Evolutionary conservation across 2,888 invertebrate species (phyloP).

Genomic region (Drosophila nr. perissopoda): DNA sequence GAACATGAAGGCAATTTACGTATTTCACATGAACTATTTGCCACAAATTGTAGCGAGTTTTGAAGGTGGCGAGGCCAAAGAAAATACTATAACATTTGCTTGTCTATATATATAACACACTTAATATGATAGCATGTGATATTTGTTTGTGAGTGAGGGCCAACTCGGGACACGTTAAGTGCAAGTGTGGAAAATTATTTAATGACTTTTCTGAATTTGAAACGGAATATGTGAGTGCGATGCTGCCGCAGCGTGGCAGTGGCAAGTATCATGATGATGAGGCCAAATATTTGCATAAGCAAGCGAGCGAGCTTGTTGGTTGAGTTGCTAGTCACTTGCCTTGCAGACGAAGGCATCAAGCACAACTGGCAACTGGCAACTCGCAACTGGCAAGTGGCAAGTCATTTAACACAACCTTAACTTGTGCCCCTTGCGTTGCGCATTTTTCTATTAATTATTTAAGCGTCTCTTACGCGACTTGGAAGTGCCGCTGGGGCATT

Average conservation of each 20-base stretch:
- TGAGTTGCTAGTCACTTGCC: slow-evolving; percentile 43
- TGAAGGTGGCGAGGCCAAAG: slow-evolving; percentile 7
- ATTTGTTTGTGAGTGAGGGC: slow-evolving; percentile 43
- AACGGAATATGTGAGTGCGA: slow-evolving; percentile 77
- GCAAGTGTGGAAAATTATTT: slow-evolving; percentile 82
- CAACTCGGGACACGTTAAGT: slow-evolving; percentile 54
- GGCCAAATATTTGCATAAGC: slow-evolving; percentile 77
- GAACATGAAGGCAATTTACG: slow-evolving; percentile 46
- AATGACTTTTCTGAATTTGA: slow-evolving; percentile 81
- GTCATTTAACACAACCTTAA: slow-evolving; percentile 62
- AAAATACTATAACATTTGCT: slow-evolving; percentile 55
- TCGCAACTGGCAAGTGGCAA: slow-evolving; percentile 59
- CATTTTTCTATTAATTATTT: slow-evolving; percentile 75
- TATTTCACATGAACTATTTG: slow-evolving; percentile 48
- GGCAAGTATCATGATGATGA: slow-evolving; percentile 54
- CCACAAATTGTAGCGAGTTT: slow-evolving; percentile 13
- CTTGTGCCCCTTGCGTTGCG: slow-evolving; percentile 24
- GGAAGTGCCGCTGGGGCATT: slow-evolving; percentile 36
- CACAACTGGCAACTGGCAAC: slow-evolving; percentile 20
- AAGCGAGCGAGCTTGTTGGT: slow-evolving; percentile 41
- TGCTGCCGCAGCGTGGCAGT: slow-evolving; percentile 44
- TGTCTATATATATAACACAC: slow-evolving; percentile 22
- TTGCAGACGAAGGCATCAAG: slow-evolving; percentile 16
- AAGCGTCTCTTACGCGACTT: slow-evolving; percentile 63
- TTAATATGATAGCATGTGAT: slow-evolving; percentile 13